Percentiles rank a stretch among this genome's conserved stretches.
These are phyloP conservation scores for Pampus argenteus DNA, from an alignment of 2,797 vertebrate genomes.

Conservation along the genomic window DNA sequence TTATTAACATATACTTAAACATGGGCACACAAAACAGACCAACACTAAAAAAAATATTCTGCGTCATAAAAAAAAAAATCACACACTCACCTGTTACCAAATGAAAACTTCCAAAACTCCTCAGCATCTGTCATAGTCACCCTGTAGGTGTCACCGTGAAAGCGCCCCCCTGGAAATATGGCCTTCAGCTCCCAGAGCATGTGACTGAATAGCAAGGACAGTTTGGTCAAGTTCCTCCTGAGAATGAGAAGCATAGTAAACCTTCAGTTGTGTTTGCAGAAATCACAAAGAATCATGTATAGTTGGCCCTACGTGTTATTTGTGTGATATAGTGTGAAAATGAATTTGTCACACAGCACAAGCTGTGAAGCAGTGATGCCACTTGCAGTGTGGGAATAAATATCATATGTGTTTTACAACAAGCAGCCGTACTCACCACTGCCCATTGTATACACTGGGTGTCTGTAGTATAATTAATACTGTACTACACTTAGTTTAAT, in stretches of 20 bases:
- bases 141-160: slow-evolving; percentile 85
- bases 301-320: too few relatives aligned
- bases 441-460: too few relatives aligned
- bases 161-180: slow-evolving; percentile 84
- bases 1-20: background rate
- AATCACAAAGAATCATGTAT: too few relatives aligned
- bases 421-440: too few relatives aligned
- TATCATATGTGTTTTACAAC: too few relatives aligned
- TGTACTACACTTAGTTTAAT: slow-evolving; percentile 5
- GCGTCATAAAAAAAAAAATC: background rate
- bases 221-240: slow-evolving; percentile 90
- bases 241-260: slow-evolving; percentile 22
- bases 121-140: slow-evolving; percentile 82
- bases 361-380: too few relatives aligned
- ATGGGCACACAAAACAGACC: background rate
- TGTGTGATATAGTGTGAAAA: too few relatives aligned
- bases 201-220: slow-evolving; percentile 92
- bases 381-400: too few relatives aligned
- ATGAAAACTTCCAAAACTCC: slow-evolving; percentile 87
- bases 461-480: too few relatives aligned
- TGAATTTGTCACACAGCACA: too few relatives aligned
- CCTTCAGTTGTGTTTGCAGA: slow-evolving; percentile 26
- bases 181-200: slow-evolving; percentile 88
- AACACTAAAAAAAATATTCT: background rate
- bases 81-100: slow-evolving; percentile 84